Evolutionary conservation across 2,888 invertebrate species (phyloP).

Genomic region (Iphiclides podalirius): DNA sequence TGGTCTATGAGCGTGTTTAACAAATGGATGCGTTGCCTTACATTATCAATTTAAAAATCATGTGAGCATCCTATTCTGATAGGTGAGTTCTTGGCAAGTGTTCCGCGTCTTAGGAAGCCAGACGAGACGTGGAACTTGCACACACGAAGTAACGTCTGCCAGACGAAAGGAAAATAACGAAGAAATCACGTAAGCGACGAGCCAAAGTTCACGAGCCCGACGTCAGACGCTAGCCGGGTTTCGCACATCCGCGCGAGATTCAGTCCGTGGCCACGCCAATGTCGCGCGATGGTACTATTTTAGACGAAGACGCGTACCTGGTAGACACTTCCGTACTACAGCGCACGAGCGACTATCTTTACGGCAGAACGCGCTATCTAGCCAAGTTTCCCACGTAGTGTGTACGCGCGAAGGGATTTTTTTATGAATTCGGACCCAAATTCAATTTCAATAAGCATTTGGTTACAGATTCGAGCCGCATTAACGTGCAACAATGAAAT

Average conservation of each 20-base stretch:
- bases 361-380: neutral
- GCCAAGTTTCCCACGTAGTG: neutral
- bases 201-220: conserved; percentile 6
- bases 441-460: too few species aligned
- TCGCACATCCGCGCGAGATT: neutral
- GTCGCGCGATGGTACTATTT: conserved; percentile 46
- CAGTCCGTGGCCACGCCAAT: conserved; percentile 44
- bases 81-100: too few species aligned
- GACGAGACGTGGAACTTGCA: too few species aligned
- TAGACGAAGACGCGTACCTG: conserved; percentile 25
- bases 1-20: too few species aligned
- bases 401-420: neutral
- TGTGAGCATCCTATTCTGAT: too few species aligned
- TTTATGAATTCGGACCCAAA: neutral
- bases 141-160: neutral
- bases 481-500: too few species aligned
- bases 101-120: too few species aligned
- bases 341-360: neutral
- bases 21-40: too few species aligned
- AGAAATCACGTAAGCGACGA: neutral
- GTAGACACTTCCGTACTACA: neutral
- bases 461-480: too few species aligned
- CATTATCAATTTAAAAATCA: too few species aligned
- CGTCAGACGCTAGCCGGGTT: neutral
- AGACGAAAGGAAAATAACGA: neutral